Evolutionary conservation across 2,113 vertebrate genomes (phyloP).

Genomic region (Sialia sialis): DNA sequence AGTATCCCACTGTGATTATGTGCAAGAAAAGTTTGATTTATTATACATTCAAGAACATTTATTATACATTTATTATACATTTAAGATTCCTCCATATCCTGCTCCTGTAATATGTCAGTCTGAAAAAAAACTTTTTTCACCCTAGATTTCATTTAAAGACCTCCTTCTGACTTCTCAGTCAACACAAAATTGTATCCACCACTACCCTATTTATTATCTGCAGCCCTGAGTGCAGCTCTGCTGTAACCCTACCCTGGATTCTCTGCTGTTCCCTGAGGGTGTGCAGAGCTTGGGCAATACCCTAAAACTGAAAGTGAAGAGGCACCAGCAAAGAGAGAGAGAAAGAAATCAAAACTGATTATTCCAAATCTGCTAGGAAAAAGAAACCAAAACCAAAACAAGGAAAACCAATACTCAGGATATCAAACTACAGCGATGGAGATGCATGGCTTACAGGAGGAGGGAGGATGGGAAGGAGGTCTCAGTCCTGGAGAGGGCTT

Average conservation of each 20-base stretch:
- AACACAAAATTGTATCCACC: background rate
- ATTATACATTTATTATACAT: background rate
- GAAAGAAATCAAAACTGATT: background rate
- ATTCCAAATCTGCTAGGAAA: background rate
- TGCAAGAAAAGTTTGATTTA: background rate
- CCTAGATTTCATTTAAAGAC: background rate
- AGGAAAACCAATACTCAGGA: background rate
- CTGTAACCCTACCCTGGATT: background rate
- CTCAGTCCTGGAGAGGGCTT: fast-evolving
- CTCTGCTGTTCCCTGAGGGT: fast-evolving
- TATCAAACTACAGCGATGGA: background rate
- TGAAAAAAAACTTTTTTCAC: background rate
- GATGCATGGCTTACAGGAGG: background rate
- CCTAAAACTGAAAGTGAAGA: background rate
- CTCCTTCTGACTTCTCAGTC: background rate
- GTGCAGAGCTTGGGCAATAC: background rate
- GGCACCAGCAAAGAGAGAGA: background rate
- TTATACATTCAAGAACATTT: background rate
- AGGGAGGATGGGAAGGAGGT: background rate
- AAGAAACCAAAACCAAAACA: background rate
- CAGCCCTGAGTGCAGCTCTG: background rate
- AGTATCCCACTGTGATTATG: background rate
- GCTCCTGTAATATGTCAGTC: background rate
- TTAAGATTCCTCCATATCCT: background rate
- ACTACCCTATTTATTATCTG: background rate